Conservation (phyloP, 2,113 vertebrate genomes). For the Globicephala melas region DNA sequence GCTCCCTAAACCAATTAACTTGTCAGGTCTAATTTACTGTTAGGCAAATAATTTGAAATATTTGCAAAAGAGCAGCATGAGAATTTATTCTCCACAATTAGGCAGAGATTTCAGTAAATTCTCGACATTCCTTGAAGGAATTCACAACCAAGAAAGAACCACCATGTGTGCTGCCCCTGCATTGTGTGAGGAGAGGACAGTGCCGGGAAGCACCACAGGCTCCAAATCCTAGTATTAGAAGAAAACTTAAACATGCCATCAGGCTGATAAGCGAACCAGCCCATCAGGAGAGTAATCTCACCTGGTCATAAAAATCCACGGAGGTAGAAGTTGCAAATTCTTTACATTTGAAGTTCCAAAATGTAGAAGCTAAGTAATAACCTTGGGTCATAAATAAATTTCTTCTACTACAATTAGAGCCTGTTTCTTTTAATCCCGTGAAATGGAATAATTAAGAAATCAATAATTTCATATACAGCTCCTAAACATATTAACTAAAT, state of each 20-base stretch:
- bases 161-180: not conserved
- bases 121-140: constrained; percentile 29
- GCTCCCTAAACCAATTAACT: constrained; percentile 75
- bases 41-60: constrained; percentile 67
- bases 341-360: not conserved
- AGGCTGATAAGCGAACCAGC: not conserved
- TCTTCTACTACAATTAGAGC: not conserved
- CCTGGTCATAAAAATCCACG: not conserved
- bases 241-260: not conserved
- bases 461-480: not conserved
- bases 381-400: not conserved
- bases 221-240: not conserved
- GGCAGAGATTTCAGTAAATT: constrained; percentile 55
- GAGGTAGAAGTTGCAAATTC: not conserved
- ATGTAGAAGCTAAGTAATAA: not conserved
- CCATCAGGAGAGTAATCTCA: not conserved
- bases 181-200: not conserved
- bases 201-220: not conserved
- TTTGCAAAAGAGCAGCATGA: constrained; percentile 58
- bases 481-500: not conserved
- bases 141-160: not conserved
- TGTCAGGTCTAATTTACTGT: constrained; percentile 61
- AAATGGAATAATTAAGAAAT: not conserved
- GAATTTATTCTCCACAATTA: constrained; percentile 66
- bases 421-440: not conserved